These are phyloP conservation scores for Malacosoma neustria DNA, from an alignment of 2,888 invertebrate genomes.

Conservation along the genomic window DNA sequence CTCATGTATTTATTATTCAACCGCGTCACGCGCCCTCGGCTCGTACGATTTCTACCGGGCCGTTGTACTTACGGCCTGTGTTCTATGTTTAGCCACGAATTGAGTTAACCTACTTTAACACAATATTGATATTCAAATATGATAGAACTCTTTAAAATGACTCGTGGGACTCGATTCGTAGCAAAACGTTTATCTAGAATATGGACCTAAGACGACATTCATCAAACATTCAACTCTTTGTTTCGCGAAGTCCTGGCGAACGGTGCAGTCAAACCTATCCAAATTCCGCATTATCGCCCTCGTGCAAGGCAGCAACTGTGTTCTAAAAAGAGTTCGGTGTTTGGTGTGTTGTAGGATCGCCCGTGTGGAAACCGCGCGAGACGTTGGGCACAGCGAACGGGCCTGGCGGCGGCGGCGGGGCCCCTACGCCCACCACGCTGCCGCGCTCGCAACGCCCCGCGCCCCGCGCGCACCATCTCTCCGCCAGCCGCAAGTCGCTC, in stretches of 20 bases:
- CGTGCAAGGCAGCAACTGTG: slow-evolving; percentile 29
- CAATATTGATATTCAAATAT: too few species aligned
- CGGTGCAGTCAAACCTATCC: slow-evolving; percentile 37
- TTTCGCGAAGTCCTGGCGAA: slow-evolving; percentile 45
- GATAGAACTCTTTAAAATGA: too few species aligned
- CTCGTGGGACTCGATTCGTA: too few species aligned
- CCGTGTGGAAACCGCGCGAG: slow-evolving; percentile 99
- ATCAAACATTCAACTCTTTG: slow-evolving; percentile 76
- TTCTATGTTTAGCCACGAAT: not conserved
- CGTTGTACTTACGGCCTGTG: slow-evolving; percentile 28
- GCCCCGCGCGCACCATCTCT: slow-evolving; percentile 60
- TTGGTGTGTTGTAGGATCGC: slow-evolving; percentile 91
- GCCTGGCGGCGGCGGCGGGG: slow-evolving; percentile 27
- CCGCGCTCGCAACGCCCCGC: slow-evolving; percentile 63
- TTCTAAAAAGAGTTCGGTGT: slow-evolving; percentile 71
- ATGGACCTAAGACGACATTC: slow-evolving; percentile 44
- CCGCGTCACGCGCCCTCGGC: slow-evolving; percentile 16
- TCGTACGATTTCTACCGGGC: slow-evolving; percentile 26
- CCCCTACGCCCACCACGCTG: slow-evolving; percentile 54
- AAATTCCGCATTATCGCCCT: slow-evolving; percentile 34
- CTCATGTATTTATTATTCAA: slow-evolving; percentile 13
- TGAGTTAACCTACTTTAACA: not conserved
- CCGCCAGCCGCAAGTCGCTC: slow-evolving; percentile 71
- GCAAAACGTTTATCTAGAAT: not conserved
- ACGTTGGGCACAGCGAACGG: slow-evolving; percentile 75